phyloP scores from a whole-genome alignment of 2,888 invertebrate genomes.

The Heliconius sara region DNA sequence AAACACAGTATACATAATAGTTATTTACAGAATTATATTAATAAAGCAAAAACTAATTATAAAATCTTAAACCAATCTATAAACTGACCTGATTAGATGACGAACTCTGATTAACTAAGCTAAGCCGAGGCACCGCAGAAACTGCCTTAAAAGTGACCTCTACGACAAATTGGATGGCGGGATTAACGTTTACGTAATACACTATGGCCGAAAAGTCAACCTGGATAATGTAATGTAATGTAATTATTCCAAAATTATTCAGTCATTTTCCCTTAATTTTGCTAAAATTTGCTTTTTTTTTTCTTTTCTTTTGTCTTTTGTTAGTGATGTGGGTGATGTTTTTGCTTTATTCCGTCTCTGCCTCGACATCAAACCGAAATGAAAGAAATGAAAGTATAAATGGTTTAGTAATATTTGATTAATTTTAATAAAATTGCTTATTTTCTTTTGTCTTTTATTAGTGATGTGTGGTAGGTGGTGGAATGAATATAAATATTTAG shows the following conservation, averaged over 20 bases:
- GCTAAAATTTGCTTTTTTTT: background rate
- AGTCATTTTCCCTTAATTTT: background rate
- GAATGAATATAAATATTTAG: too few relatives aligned
- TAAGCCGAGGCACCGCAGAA: conserved; percentile 7
- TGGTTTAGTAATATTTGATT: too few relatives aligned
- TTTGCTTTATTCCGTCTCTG: too few relatives aligned
- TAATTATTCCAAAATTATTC: conserved; percentile 1
- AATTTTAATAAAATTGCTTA: too few relatives aligned
- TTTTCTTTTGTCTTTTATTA: too few relatives aligned
- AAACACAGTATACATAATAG: background rate
- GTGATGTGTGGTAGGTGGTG: too few relatives aligned
- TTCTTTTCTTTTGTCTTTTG: background rate
- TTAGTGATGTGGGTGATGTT: too few relatives aligned
- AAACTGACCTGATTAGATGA: conserved; percentile 1
- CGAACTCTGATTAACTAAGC: conserved; percentile 22
- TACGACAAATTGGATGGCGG: conserved; percentile 16
- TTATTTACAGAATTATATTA: background rate
- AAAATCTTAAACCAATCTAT: background rate
- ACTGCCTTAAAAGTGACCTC: conserved; percentile 13
- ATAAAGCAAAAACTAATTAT: background rate
- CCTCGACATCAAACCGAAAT: too few relatives aligned
- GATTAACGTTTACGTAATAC: conserved; percentile 5
- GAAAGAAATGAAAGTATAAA: too few relatives aligned
- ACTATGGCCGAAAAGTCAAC: background rate
- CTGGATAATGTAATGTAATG: background rate